Conservation (phyloP, 2,797 vertebrate genomes). For the Tangara arthus region DNA sequence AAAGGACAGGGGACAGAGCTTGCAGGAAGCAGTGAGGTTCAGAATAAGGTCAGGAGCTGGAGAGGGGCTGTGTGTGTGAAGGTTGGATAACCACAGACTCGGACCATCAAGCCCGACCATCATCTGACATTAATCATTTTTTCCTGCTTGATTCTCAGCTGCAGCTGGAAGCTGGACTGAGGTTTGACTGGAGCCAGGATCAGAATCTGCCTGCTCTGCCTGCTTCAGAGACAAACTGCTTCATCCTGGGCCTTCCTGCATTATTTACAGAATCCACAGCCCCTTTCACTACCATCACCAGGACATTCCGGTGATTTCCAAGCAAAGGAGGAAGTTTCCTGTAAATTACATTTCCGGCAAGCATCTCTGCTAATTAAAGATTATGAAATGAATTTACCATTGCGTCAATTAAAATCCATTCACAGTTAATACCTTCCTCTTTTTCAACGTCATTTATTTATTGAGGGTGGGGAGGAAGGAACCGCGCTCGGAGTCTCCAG, state of each 20-base stretch:
- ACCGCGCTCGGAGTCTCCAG: background rate
- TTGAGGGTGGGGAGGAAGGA: conserved; percentile 31
- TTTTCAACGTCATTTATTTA: conserved; percentile 44
- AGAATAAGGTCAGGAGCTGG: background rate
- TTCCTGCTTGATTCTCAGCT: background rate
- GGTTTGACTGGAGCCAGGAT: background rate
- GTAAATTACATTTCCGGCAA: conserved; percentile 19
- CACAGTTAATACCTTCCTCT: conserved; percentile 54
- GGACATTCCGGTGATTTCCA: conserved; percentile 2
- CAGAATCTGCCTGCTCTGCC: background rate
- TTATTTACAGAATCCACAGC: background rate
- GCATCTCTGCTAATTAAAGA: conserved; percentile 47
- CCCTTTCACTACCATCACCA: background rate
- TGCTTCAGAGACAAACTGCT: background rate
- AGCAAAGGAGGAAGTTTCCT: background rate
- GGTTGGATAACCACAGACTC: background rate
- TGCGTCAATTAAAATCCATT: conserved; percentile 61
- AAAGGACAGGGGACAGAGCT: background rate
- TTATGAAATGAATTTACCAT: conserved; percentile 51
- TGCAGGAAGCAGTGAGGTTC: background rate
- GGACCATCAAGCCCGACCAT: background rate
- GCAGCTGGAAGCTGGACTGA: background rate
- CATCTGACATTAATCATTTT: background rate
- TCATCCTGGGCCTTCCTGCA: background rate
- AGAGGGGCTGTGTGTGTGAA: background rate